phyloP scores from a whole-genome alignment of 2,888 invertebrate genomes.

The Ischnus inquisitorius region DNA sequence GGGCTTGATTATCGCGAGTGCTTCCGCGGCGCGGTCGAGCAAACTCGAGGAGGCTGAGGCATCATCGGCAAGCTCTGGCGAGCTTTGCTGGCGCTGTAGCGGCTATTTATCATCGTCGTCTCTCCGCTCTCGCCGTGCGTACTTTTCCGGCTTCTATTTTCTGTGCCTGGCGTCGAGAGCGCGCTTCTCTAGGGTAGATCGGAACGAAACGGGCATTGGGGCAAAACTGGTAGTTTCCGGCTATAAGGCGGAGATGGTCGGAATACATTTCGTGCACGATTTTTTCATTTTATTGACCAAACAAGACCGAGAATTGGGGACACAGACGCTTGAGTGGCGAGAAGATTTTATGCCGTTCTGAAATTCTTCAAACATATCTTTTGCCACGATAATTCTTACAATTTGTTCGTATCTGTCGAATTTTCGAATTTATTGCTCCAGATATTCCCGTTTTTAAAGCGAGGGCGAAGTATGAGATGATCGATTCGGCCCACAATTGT shows the following conservation, averaged over 20 bases:
- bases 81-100: neutral
- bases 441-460: neutral
- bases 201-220: too few relatives aligned
- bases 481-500: slow-evolving; percentile 66
- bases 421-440: too few relatives aligned
- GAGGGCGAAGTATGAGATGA: slow-evolving; percentile 53
- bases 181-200: neutral
- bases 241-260: too few relatives aligned
- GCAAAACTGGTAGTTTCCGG: too few relatives aligned
- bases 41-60: slow-evolving; percentile 43
- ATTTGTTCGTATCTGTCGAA: too few relatives aligned
- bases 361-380: too few relatives aligned
- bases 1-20: slow-evolving; percentile 60
- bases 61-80: neutral
- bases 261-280: too few relatives aligned
- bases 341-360: too few relatives aligned
- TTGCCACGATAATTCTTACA: too few relatives aligned
- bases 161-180: slow-evolving; percentile 10
- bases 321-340: too few relatives aligned
- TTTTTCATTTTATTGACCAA: too few relatives aligned
- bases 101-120: neutral
- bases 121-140: slow-evolving; percentile 8
- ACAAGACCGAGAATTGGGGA: too few relatives aligned
- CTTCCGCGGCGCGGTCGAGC: slow-evolving; percentile 50
- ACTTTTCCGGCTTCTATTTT: slow-evolving; percentile 7